Percentiles rank a stretch among this genome's conserved stretches.
Evolutionary conservation across 2,888 invertebrate species (phyloP).

Genomic region (Unio pictorum): DNA sequence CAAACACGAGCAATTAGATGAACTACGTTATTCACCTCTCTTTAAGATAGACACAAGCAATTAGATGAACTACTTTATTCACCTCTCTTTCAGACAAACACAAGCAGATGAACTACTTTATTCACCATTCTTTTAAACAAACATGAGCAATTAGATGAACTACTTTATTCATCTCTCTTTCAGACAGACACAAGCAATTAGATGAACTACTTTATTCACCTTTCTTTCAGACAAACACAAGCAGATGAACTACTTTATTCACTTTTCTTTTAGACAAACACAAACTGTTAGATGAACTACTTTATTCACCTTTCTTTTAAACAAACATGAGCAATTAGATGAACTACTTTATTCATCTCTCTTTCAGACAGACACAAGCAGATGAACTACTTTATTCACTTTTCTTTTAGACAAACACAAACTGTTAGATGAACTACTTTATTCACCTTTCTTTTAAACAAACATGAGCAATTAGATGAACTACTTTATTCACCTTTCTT

Average conservation of each 20-base stretch:
- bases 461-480: constrained; percentile 32
- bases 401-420: constrained; percentile 41
- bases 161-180: constrained; percentile 10
- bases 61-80: constrained; percentile 26
- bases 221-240: constrained; percentile 41
- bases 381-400: constrained; percentile 22
- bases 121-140: constrained; percentile 35
- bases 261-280: constrained; percentile 40
- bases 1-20: constrained; percentile 34
- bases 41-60: constrained; percentile 42
- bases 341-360: constrained; percentile 13
- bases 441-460: constrained; percentile 32
- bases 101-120: constrained; percentile 24
- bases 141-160: constrained; percentile 32
- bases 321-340: constrained; percentile 39
- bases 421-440: constrained; percentile 28
- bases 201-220: constrained; percentile 23
- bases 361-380: constrained; percentile 41
- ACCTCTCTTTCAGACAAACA: constrained; percentile 40
- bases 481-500: constrained; percentile 12
- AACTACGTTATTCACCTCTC: constrained; percentile 11
- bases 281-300: constrained; percentile 25
- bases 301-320: constrained; percentile 24
- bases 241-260: constrained; percentile 23
- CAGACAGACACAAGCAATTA: constrained; percentile 42